phyloP scores from a whole-genome alignment of 2,113 vertebrate species.

The Lathamus discolor region DNA sequence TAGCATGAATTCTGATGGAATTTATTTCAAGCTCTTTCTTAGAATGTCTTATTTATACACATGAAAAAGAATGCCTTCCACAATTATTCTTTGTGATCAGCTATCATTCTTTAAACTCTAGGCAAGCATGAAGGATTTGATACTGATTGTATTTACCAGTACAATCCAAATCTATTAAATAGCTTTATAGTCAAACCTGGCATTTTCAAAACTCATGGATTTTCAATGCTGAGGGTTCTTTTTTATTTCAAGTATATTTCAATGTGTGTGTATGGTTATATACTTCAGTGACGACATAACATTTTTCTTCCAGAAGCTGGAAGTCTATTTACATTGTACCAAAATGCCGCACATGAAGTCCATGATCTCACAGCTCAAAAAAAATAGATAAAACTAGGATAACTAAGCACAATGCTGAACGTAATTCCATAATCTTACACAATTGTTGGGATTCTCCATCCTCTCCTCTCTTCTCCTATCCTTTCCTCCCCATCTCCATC shows the following conservation, averaged over 20 bases:
- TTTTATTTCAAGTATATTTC: not conserved
- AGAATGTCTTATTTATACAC: not conserved
- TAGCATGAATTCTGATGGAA: not conserved
- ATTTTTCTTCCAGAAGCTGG: not conserved
- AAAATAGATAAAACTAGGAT: not conserved
- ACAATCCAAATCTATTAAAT: not conserved
- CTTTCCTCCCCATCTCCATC: not conserved
- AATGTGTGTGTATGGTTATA: not conserved
- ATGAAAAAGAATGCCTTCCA: not conserved
- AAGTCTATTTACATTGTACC: not conserved
- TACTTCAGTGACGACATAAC: not conserved
- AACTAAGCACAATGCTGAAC: not conserved
- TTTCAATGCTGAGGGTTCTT: not conserved
- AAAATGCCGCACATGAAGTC: not conserved
- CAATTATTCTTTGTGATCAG: not conserved
- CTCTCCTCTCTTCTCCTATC: not conserved
- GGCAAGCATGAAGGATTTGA: not conserved
- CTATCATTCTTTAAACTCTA: not conserved
- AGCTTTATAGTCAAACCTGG: not conserved
- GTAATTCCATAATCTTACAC: not conserved
- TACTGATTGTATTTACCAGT: not conserved
- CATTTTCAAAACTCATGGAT: not conserved
- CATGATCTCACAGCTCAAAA: not conserved
- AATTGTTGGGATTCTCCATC: not conserved
- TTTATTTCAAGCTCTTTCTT: not conserved